A percentile compares a stretch with the other conserved stretches of the same genome.
phyloP scores from a whole-genome alignment of 2,113 vertebrate species.

The Chaetodon trifascialis region DNA sequence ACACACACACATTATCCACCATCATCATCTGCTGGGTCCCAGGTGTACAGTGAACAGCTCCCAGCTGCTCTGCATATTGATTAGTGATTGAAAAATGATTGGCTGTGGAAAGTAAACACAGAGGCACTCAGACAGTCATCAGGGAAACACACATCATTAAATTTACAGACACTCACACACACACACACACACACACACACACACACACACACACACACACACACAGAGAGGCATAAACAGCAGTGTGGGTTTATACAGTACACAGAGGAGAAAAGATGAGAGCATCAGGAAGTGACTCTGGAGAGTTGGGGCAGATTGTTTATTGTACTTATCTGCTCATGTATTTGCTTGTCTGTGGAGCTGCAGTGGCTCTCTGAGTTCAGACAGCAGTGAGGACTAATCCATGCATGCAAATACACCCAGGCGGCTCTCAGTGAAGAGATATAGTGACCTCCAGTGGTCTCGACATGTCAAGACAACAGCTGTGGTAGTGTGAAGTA shows the following conservation, averaged over 20 bases:
- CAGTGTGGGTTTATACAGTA: neutral
- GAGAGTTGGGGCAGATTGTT: constrained; percentile 24
- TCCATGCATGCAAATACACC: neutral
- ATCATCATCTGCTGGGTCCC: constrained; percentile 4
- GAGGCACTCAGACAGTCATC: constrained; percentile 56
- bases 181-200: constrained; percentile 17
- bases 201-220: constrained; percentile 7
- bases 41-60: constrained; percentile 14
- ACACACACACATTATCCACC: neutral
- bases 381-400: neutral
- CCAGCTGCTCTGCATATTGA: constrained; percentile 61
- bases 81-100: constrained; percentile 58
- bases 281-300: neutral
- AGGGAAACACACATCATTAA: constrained; percentile 58
- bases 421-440: neutral
- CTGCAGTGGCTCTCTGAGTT: neutral
- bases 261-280: neutral
- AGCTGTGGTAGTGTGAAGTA: neutral
- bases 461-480: neutral
- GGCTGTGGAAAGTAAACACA: constrained; percentile 61
- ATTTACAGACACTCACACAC: constrained; percentile 34
- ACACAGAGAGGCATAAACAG: neutral
- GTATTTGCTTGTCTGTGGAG: neutral
- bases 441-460: constrained; percentile 58
- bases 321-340: constrained; percentile 5